Conservation (phyloP, 2,888 invertebrate genomes). For the Tenthredo distinguenda region DNA sequence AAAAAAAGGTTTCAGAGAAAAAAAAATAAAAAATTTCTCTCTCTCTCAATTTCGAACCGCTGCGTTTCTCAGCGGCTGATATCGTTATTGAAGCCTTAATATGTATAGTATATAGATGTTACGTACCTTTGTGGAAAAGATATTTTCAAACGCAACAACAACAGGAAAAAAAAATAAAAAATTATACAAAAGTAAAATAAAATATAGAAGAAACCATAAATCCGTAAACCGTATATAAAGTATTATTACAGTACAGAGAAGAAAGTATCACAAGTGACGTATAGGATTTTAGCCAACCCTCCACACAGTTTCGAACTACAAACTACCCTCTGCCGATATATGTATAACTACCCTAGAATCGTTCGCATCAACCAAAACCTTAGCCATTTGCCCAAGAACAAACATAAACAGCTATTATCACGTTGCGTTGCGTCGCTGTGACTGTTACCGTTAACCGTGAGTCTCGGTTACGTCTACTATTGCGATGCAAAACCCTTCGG, state of each 20-base stretch:
- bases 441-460: too few relatives aligned
- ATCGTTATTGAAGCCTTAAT: neutral
- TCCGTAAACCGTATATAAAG: too few relatives aligned
- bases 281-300: neutral
- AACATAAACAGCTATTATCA: slow-evolving; percentile 8
- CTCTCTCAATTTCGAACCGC: neutral
- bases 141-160: neutral
- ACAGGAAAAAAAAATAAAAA: neutral
- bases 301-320: neutral
- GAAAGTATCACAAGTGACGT: too few relatives aligned
- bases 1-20: too few relatives aligned
- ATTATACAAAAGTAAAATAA: neutral
- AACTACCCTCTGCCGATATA: too few relatives aligned
- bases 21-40: too few relatives aligned
- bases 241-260: neutral
- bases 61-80: neutral
- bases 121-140: neutral
- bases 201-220: neutral
- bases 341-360: neutral
- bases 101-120: neutral
- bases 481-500: neutral
- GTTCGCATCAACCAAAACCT: slow-evolving; percentile 3
- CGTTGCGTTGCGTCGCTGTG: neutral
- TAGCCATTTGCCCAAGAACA: slow-evolving; percentile 6
- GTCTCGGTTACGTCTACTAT: neutral